Conservation (phyloP, 1,140 invertebrate species). For the Formica exsecta region DNA sequence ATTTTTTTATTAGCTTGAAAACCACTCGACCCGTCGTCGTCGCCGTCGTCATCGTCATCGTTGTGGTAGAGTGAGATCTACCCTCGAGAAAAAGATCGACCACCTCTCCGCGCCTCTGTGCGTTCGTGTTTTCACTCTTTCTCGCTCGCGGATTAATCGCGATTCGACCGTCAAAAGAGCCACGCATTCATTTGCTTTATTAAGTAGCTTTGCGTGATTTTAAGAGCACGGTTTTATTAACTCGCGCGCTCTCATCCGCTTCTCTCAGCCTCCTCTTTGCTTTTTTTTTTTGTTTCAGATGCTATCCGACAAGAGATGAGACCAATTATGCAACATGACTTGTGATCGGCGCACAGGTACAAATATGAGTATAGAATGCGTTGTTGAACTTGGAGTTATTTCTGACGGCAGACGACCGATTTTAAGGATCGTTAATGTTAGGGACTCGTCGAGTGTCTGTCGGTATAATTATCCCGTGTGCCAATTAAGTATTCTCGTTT, state of each 20-base stretch:
- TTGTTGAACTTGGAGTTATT: constrained; percentile 61
- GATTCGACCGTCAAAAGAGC: constrained; percentile 65
- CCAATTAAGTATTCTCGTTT: constrained; percentile 44
- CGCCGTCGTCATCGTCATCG: constrained; percentile 66
- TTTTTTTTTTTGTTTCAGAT: constrained; percentile 24
- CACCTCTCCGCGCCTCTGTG: constrained; percentile 23
- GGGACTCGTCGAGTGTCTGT: constrained; percentile 20
- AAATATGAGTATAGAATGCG: background rate
- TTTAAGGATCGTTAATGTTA: constrained; percentile 37
- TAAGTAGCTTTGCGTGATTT: constrained; percentile 78
- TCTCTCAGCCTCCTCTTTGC: background rate
- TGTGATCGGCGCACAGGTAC: background rate
- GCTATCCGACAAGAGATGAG: constrained; percentile 15
- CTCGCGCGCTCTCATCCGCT: constrained; percentile 36
- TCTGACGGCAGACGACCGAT: constrained; percentile 46
- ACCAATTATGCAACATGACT: constrained; percentile 42
- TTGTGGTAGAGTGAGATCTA: constrained; percentile 68
- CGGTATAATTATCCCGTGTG: constrained; percentile 49
- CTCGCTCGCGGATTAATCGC: constrained; percentile 40
- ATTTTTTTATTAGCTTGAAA: constrained; percentile 85
- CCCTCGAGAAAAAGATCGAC: constrained; percentile 67
- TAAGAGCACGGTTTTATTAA: constrained; percentile 74
- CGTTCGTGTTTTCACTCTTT: constrained; percentile 59
- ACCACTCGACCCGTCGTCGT: constrained; percentile 81
- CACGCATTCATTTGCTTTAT: constrained; percentile 79